Percentiles rank a stretch among this genome's conserved stretches.
Evolutionary conservation across 2,797 vertebrate genomes (phyloP).

Genomic region (Echiichthys vipera): DNA sequence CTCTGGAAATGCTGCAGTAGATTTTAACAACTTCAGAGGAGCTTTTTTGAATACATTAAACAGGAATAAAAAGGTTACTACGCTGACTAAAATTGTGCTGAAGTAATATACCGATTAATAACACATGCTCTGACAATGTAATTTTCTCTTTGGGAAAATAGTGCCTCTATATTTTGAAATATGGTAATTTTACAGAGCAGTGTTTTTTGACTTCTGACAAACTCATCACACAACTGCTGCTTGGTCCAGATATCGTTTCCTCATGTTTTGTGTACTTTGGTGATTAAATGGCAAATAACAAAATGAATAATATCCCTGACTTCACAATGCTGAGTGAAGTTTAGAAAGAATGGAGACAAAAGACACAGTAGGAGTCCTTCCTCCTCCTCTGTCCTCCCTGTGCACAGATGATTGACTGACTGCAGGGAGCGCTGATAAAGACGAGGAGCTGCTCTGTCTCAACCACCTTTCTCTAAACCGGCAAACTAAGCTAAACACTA

Average conservation of each 20-base stretch:
- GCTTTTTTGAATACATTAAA: constrained; percentile 8
- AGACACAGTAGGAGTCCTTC: too few relatives aligned
- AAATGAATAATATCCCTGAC: too few relatives aligned
- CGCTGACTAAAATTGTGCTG: not conserved
- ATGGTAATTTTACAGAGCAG: not conserved
- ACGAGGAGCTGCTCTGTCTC: too few relatives aligned
- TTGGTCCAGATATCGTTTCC: not conserved
- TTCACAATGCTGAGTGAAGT: too few relatives aligned
- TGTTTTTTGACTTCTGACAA: constrained; percentile 5
- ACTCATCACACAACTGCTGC: constrained; percentile 2
- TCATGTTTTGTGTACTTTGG: not conserved
- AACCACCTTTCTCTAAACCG: too few relatives aligned
- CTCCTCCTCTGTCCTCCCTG: too few relatives aligned
- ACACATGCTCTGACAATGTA: constrained; percentile 7
- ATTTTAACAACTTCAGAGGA: too few relatives aligned
- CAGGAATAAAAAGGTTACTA: not conserved
- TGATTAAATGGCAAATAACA: not conserved
- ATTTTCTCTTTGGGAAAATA: constrained; percentile 8
- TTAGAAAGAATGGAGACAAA: too few relatives aligned
- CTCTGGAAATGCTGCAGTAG: not conserved
- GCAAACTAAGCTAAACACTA: too few relatives aligned
- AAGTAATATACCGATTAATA: constrained; percentile 28
- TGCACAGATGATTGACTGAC: too few relatives aligned
- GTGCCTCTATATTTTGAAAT: not conserved
- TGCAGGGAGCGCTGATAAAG: too few relatives aligned